Conservation (phyloP, 1,140 invertebrate genomes). For the Melitaea cinxia region DNA sequence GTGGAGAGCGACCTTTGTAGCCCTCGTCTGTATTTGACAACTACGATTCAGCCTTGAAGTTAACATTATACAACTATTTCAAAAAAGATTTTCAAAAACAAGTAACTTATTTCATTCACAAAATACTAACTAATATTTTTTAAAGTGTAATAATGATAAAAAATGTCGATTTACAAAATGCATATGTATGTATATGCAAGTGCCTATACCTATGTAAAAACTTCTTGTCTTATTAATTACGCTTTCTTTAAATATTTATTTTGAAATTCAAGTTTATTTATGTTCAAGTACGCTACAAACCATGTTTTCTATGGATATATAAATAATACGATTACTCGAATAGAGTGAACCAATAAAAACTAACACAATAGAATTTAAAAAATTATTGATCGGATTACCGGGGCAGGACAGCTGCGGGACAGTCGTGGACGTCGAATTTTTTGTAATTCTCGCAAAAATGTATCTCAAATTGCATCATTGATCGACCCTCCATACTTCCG, state of each 20-base stretch:
- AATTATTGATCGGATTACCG: slow-evolving; percentile 71
- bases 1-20: slow-evolving; percentile 56
- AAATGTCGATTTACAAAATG: too few species aligned
- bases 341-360: slow-evolving; percentile 40
- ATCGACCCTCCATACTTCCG: slow-evolving; percentile 68
- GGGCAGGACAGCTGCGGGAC: slow-evolving; percentile 66
- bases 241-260: background rate
- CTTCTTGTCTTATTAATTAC: background rate
- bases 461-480: slow-evolving; percentile 71
- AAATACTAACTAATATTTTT: slow-evolving; percentile 37
- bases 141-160: too few species aligned
- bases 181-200: too few species aligned
- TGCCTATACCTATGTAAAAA: too few species aligned
- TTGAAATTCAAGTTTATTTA: background rate
- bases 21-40: slow-evolving; percentile 70
- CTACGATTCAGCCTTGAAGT: slow-evolving; percentile 59
- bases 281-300: background rate
- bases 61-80: slow-evolving; percentile 42
- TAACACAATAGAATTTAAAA: slow-evolving; percentile 55
- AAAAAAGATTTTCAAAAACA: slow-evolving; percentile 31
- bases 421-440: slow-evolving; percentile 61
- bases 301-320: background rate
- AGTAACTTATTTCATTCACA: slow-evolving; percentile 37
- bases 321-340: slow-evolving; percentile 33
- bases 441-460: slow-evolving; percentile 67